Conservation (phyloP, 2,113 vertebrate species). For the Actenoides hombroni region DNA sequence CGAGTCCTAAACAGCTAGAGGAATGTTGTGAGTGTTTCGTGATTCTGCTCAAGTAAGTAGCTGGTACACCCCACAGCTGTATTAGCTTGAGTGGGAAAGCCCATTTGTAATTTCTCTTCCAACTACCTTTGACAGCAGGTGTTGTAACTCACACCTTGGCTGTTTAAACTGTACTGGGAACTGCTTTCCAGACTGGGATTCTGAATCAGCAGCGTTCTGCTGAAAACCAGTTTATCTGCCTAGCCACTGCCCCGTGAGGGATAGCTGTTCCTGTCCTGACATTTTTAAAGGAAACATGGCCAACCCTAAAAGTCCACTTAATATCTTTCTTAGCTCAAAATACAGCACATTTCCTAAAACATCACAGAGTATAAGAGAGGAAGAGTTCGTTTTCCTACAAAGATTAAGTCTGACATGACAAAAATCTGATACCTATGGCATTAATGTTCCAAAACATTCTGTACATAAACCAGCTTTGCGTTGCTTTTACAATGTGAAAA, state of each 20-base stretch:
- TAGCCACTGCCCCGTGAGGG: neutral
- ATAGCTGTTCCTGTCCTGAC: neutral
- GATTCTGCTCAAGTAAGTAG: constrained; percentile 87
- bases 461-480: neutral
- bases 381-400: neutral
- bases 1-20: constrained; percentile 80
- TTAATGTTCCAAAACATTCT: neutral
- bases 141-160: neutral
- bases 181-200: neutral
- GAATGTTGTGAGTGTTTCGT: constrained; percentile 86
- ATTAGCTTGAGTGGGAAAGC: neutral
- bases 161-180: neutral
- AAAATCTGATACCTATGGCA: neutral
- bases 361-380: neutral
- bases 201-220: neutral
- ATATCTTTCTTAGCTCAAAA: neutral
- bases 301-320: neutral
- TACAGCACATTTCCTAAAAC: neutral
- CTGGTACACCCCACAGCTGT: neutral
- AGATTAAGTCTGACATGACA: neutral
- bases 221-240: neutral
- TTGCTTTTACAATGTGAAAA: neutral
- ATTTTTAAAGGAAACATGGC: neutral
- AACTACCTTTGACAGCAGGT: neutral
- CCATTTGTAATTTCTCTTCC: neutral